Base-by-base conservation (phyloP, 2,888 invertebrate genomes). In the Alentia gelatinosa region DNA sequence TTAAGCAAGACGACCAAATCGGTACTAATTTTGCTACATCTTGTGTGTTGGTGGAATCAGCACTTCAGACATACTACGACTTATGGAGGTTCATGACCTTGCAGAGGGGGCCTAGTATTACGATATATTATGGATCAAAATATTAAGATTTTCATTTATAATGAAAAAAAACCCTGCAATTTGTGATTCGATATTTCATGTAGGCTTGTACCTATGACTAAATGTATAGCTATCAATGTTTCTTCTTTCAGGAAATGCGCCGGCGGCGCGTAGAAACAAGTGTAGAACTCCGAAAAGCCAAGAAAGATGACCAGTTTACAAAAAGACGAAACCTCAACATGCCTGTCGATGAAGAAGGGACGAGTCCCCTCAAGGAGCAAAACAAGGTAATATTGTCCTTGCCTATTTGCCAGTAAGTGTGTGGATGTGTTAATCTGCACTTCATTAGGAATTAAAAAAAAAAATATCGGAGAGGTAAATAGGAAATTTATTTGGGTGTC, bases 261-360 rank as follows among this genome's bases (percentile, higher is more conserved):
- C 97, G 98, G 92, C 97, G 98, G 93, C 97, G 99, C 91, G 98
- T 97, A 91, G 99, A 99, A 96, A 97, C 98, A 84, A 98, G 98
- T 1, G 97, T 99, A 1, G 98, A 99, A 93, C 97, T 99, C 47
- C 97, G 99, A 26, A 99, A 99, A 96, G 98, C 98, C 30, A 98
- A 98, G 91, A 98, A 99, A 93, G 99, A 99, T 96, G 99, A 99
- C 94, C 98, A 99, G 95, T 96, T 99, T 63, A 97, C 98, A 90
- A 99, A 99, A 96, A 97, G 98, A 33, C 97, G 99, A 91, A 99
- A 99, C 94, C 97, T 99, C 93, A 97, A 97, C 0, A 96, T 97
- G 0, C 96, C 96, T 4, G 97, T 97, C 26, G 97, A 97, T 96
- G 94, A 94, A 42, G 89, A 97, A 47, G 94, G 95, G 1, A 93